A percentile compares a stretch with the other conserved stretches of the same genome.
These are phyloP conservation scores for Pyrrhosoma nymphula DNA, from an alignment of 2,888 invertebrate species.

Conservation along the genomic window DNA sequence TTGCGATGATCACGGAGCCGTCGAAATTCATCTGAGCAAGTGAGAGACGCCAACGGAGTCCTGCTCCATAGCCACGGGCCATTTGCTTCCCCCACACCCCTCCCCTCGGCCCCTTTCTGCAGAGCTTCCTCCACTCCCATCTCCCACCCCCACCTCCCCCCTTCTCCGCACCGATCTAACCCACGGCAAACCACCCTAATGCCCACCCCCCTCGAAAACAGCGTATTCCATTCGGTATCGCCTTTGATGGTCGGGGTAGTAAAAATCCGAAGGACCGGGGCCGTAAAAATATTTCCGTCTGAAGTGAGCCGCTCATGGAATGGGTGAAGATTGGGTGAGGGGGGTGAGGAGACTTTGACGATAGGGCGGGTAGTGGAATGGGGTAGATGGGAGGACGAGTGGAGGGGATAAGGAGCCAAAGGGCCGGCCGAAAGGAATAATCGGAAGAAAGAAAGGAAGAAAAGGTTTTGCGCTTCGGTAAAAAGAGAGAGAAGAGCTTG, in stretches of 20 bases:
- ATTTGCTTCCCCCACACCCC: neutral
- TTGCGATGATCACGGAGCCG: neutral
- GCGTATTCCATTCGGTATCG: constrained; percentile 64
- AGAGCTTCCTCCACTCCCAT: neutral
- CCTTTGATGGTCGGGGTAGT: constrained; percentile 63
- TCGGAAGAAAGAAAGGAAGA: constrained; percentile 27
- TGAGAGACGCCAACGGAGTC: neutral
- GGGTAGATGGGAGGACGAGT: neutral
- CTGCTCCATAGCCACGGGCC: constrained; percentile 62
- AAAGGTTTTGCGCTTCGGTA: constrained; percentile 43
- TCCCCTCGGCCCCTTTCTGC: neutral
- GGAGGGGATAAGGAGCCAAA: constrained; percentile 28
- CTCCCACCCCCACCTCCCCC: neutral
- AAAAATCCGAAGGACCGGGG: constrained; percentile 57
- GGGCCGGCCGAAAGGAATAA: neutral
- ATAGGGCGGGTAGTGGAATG: neutral
- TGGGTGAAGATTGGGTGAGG: neutral
- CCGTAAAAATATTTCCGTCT: constrained; percentile 67
- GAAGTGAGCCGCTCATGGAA: constrained; percentile 52
- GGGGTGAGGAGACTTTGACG: neutral
- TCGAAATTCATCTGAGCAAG: neutral
- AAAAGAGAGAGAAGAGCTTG: neutral
- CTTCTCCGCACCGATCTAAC: neutral
- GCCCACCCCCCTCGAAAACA: neutral
- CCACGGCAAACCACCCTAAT: neutral